Base-by-base conservation (phyloP, 2,888 invertebrate species). In the Mayetiola destructor region DNA sequence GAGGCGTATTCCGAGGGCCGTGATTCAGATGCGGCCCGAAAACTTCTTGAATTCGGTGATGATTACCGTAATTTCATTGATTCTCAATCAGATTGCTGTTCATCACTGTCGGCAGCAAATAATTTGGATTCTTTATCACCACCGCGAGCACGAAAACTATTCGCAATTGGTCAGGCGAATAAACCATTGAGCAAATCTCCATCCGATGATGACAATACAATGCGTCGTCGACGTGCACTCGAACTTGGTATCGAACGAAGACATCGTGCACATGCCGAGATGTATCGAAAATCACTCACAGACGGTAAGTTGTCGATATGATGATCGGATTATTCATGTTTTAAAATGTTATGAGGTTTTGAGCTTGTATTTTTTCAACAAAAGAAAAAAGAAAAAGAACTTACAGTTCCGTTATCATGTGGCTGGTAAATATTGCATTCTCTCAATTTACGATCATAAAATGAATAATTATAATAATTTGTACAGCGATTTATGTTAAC, bases 31-130 rank as follows among this genome's bases (percentile, higher is more conserved):
- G 84, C 87, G 32, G 88, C 90, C 37, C 79, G 88, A 59, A 80
- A 82, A 60, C 74, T 91, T 18, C 73, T 90, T 62, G 89, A 91
- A 67, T 90, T 90, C 68, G 90, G 90, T 32, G 91, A 92, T 70
- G 91, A 92, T 73, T 92, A 92, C 73, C 79, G 90, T 62, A 86
- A 85, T 65, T 90, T 84, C 73, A 77, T 92, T 56, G 91, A 90
- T 74, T 90, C 90, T 61, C 90, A 90, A 67, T 91, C 90, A 0
- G 91, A 91, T 73, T 88, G 89, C 73, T 87, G 87, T 61, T 80
- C 80, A 60, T 83, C 84, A 60, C 75, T 84, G 61, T 86, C 87
- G 55, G 85, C 85, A 55, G 80, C 80, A 65, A 73, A 73, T 65
- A 73, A 73, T 64, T 64, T 73, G 61, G 73, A 73, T 61, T 73